These are phyloP conservation scores for Blennius ocellaris DNA, from an alignment of 2,113 vertebrate genomes.

Conservation along the genomic window DNA sequence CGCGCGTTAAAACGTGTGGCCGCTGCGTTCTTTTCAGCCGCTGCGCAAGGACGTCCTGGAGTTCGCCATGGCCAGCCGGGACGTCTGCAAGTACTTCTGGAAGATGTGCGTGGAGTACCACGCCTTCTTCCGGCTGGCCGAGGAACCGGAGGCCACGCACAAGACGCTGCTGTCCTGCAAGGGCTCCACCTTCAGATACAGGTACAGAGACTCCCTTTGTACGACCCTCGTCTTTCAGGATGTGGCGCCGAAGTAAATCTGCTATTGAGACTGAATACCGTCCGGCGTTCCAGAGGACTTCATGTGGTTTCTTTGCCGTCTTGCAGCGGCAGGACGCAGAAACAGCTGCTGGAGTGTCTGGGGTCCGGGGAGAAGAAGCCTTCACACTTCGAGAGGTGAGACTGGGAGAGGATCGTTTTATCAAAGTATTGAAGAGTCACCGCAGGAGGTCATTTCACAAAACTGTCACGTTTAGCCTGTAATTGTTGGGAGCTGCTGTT, in stretches of 20 bases:
- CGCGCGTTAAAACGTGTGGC: not conserved
- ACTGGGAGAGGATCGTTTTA: too few relatives aligned
- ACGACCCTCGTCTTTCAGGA: too few relatives aligned
- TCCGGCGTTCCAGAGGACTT: too few relatives aligned
- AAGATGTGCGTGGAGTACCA: conserved; percentile 97
- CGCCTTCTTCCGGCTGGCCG: conserved; percentile 93
- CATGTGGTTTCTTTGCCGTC: not conserved
- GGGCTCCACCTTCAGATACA: conserved; percentile 95
- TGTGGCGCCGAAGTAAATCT: too few relatives aligned
- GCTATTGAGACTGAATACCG: too few relatives aligned
- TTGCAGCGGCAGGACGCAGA: conserved; percentile 92
- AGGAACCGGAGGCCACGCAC: conserved; percentile 89
- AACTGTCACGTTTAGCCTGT: too few relatives aligned
- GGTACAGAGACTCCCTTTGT: too few relatives aligned
- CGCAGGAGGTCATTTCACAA: too few relatives aligned
- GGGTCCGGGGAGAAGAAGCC: conserved; percentile 85
- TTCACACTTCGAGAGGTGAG: conserved; percentile 90
- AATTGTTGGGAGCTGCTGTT: too few relatives aligned
- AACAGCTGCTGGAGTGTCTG: conserved; percentile 89
- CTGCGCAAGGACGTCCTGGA: conserved; percentile 91
- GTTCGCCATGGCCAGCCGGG: conserved; percentile 92
- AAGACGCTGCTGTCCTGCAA: conserved; percentile 91
- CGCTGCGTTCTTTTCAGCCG: conserved; percentile 68
- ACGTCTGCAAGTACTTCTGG: conserved; percentile 96
- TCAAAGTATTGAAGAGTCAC: too few relatives aligned